These are phyloP conservation scores for Lasiurus cinereus DNA, from an alignment of 2,113 vertebrate genomes.

Conservation along the genomic window DNA sequence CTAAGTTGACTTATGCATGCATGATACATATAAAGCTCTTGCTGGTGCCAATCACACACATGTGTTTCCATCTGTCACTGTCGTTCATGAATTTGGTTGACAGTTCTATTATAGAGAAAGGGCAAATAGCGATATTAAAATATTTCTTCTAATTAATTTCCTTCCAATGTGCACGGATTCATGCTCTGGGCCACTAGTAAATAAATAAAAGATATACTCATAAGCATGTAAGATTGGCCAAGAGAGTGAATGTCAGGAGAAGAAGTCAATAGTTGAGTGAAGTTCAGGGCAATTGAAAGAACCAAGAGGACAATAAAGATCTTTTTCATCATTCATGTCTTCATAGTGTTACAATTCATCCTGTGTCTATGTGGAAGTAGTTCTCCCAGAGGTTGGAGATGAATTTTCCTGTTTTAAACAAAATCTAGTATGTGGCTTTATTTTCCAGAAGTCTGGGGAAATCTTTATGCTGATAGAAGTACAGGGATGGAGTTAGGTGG, in stretches of 20 bases:
- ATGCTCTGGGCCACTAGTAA: not conserved
- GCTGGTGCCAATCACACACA: no score
- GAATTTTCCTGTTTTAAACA: not conserved
- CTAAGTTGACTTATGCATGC: no score
- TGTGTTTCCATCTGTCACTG: no score
- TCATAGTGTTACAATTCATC: not conserved
- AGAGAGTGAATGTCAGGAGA: not conserved
- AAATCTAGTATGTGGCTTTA: not conserved
- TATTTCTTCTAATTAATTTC: no score
- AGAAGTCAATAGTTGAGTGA: not conserved
- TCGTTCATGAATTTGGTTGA: no score
- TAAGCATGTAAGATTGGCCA: not conserved
- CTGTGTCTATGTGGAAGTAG: not conserved
- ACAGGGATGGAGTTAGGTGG: not conserved
- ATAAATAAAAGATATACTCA: not conserved
- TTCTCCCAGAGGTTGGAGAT: not conserved
- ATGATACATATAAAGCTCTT: no score
- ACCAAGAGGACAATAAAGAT: not conserved
- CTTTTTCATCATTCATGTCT: not conserved
- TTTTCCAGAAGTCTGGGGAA: not conserved
- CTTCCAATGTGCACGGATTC: no score
- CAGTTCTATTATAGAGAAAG: no score
- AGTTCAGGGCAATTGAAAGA: not conserved
- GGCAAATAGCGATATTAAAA: no score
- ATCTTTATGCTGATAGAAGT: not conserved